Evolutionary conservation across 2,797 vertebrate genomes (phyloP).

Genomic region (Xyrichtys novacula): DNA sequence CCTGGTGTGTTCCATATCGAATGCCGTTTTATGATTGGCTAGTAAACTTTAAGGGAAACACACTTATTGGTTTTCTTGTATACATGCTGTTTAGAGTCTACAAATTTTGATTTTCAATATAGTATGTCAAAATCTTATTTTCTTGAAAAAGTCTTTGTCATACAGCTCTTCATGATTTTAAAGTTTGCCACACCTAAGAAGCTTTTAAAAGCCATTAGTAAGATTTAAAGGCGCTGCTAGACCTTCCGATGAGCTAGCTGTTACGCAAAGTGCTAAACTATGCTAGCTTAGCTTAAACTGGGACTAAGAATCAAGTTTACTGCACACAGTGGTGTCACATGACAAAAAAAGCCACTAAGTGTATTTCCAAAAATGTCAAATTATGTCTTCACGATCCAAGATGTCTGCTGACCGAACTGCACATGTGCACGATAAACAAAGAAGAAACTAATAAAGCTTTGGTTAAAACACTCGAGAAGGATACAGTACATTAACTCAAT

Average conservation of each 20-base stretch:
- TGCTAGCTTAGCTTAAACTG: too few relatives aligned
- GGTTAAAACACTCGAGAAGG: slow-evolving; percentile 72
- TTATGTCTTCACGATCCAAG: slow-evolving; percentile 22
- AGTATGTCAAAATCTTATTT: too few relatives aligned
- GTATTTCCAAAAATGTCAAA: slow-evolving; percentile 18
- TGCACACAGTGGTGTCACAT: not conserved
- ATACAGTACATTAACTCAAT: slow-evolving; percentile 58
- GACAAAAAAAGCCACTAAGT: slow-evolving; percentile 4
- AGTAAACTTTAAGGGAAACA: slow-evolving; percentile 4
- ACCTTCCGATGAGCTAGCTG: too few relatives aligned
- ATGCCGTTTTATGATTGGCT: slow-evolving; percentile 20
- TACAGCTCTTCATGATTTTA: too few relatives aligned
- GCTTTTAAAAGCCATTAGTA: too few relatives aligned
- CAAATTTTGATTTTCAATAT: too few relatives aligned
- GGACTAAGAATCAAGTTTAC: too few relatives aligned
- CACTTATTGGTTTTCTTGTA: not conserved
- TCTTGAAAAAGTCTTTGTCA: too few relatives aligned
- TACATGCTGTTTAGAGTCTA: too few relatives aligned
- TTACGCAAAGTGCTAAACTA: too few relatives aligned
- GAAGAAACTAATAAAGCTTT: slow-evolving; percentile 69
- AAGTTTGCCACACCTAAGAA: too few relatives aligned
- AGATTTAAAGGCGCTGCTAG: too few relatives aligned
- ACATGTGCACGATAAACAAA: slow-evolving; percentile 23
- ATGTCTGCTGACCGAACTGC: slow-evolving; percentile 29
- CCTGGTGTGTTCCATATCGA: slow-evolving; percentile 28